phyloP scores from a whole-genome alignment of 1,140 invertebrate genomes.

The Polypedilum pembai region DNA sequence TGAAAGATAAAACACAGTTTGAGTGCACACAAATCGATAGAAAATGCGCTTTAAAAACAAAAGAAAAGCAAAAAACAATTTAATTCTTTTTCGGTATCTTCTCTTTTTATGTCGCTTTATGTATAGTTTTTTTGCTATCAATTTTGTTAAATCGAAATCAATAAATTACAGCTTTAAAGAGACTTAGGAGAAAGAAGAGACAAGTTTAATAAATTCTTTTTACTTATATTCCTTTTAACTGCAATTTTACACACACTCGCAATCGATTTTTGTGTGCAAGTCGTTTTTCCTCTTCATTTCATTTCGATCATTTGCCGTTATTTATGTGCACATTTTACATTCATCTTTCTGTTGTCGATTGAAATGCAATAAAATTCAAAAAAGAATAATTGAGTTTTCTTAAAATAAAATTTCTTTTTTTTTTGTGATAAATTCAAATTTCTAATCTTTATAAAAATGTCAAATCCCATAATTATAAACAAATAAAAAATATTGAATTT shows the following conservation, averaged over 20 bases:
- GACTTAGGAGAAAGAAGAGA: constrained; percentile 23
- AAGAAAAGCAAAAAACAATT: too few species aligned
- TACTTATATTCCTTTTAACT: background rate
- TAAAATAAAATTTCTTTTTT: too few species aligned
- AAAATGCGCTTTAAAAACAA: too few species aligned
- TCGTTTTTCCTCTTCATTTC: background rate
- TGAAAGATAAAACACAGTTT: too few species aligned
- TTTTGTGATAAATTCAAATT: too few species aligned
- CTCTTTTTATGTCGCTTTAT: constrained; percentile 13
- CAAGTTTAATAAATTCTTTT: constrained; percentile 24
- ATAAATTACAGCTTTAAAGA: constrained; percentile 27
- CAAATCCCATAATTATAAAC: too few species aligned
- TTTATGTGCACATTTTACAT: constrained; percentile 13
- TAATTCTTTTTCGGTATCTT: constrained; percentile 6
- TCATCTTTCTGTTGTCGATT: background rate
- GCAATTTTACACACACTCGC: background rate
- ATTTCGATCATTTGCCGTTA: constrained; percentile 17
- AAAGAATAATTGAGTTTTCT: background rate
- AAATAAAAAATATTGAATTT: background rate
- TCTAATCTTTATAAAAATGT: too few species aligned
- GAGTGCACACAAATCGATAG: too few species aligned
- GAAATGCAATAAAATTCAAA: constrained; percentile 9
- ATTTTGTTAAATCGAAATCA: constrained; percentile 24
- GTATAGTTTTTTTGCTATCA: constrained; percentile 24
- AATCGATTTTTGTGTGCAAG: background rate